A percentile compares a stretch with the other conserved stretches of the same genome.
Conservation (phyloP, 2,113 vertebrate species). For the Drymodes brunneopygia region DNA sequence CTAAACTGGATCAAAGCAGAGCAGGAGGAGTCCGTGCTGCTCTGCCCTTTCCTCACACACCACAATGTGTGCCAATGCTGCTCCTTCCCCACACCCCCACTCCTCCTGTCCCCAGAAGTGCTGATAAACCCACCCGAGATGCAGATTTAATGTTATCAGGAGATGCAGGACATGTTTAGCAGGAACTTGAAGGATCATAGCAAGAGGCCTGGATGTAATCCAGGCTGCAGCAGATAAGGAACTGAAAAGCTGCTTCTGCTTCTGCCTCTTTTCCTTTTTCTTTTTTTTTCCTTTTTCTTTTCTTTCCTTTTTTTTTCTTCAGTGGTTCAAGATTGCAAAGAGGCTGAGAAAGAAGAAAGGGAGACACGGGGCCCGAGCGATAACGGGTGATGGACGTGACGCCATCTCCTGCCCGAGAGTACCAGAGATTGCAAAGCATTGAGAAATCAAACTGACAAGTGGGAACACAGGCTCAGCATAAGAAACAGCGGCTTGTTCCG, state of each 20-base stretch:
- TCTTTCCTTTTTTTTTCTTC: not conserved
- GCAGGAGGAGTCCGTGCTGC: not conserved
- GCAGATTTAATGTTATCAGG: slow-evolving; percentile 38
- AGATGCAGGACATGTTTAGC: slow-evolving; percentile 36
- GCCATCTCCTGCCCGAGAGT: slow-evolving; percentile 22
- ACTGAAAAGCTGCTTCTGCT: slow-evolving; percentile 7
- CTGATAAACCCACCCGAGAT: not conserved
- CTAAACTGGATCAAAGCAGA: not conserved
- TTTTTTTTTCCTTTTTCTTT: not conserved
- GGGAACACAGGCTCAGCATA: slow-evolving; percentile 50
- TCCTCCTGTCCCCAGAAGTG: not conserved
- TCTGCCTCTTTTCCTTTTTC: not conserved
- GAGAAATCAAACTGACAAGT: slow-evolving; percentile 67
- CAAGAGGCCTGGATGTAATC: slow-evolving; percentile 49
- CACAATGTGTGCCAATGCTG: not conserved
- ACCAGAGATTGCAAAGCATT: slow-evolving; percentile 50
- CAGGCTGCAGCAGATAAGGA: slow-evolving; percentile 42
- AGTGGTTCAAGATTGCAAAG: slow-evolving; percentile 44
- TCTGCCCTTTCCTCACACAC: not conserved
- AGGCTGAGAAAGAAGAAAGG: slow-evolving; percentile 43
- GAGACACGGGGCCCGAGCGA: slow-evolving; percentile 19
- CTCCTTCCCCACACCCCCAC: not conserved
- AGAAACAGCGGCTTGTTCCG: not conserved
- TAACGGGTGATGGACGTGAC: slow-evolving; percentile 57
- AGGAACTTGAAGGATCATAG: slow-evolving; percentile 34